A percentile compares a stretch with the other conserved stretches of the same genome.
These are phyloP conservation scores for Pomacea canaliculata DNA, from an alignment of 2,888 invertebrate genomes.

Conservation along the genomic window DNA sequence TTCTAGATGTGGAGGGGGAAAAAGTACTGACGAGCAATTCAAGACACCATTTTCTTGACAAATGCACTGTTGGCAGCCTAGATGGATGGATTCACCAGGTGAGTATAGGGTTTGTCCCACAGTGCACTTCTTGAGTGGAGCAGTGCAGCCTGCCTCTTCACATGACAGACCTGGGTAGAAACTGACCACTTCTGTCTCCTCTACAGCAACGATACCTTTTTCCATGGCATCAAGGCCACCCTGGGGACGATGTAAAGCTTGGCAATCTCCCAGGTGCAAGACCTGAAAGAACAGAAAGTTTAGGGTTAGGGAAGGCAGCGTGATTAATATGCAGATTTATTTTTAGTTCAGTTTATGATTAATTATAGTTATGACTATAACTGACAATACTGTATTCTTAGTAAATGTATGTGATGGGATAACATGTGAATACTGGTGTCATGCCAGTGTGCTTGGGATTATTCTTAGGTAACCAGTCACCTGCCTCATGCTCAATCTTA, in stretches of 20 bases:
- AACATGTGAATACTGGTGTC: too few species aligned
- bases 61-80: conserved; percentile 58
- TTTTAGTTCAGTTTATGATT: background rate
- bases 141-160: conserved; percentile 50
- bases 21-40: conserved; percentile 52
- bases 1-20: too few species aligned
- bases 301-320: too few species aligned
- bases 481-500: too few species aligned
- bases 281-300: conserved; percentile 9
- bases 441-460: too few species aligned
- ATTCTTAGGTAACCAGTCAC: too few species aligned
- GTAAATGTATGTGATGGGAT: too few species aligned
- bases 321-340: too few species aligned
- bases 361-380: background rate
- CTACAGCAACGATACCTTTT: background rate
- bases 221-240: conserved; percentile 27
- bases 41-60: conserved; percentile 53
- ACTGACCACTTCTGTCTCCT: conserved; percentile 37
- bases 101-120: conserved; percentile 46
- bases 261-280: conserved; percentile 35
- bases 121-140: conserved; percentile 43
- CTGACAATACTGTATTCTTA: too few species aligned
- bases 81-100: conserved; percentile 43
- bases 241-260: conserved; percentile 33
- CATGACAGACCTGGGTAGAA: conserved; percentile 48